These are phyloP conservation scores for Coleophora flavipennella DNA, from an alignment of 2,888 invertebrate species.

Conservation along the genomic window DNA sequence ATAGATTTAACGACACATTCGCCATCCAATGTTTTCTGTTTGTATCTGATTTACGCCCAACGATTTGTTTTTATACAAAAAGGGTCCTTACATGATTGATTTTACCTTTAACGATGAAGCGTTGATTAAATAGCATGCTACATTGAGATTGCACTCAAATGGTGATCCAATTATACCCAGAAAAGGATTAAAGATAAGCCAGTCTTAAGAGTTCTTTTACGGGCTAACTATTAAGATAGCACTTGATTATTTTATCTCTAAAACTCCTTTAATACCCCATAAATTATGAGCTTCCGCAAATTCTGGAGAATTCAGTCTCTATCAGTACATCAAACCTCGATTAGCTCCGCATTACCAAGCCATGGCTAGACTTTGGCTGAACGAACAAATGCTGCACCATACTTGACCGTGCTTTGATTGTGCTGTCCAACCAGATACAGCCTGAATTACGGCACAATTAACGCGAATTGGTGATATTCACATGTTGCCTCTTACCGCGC, in stretches of 20 bases:
- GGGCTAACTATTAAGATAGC: background rate
- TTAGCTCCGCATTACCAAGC: constrained; percentile 22
- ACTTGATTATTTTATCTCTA: background rate
- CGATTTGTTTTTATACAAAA: background rate
- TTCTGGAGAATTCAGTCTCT: constrained; percentile 15
- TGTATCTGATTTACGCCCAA: constrained; percentile 1
- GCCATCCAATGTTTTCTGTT: constrained; percentile 4
- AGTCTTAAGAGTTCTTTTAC: background rate
- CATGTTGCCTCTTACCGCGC: constrained; percentile 2
- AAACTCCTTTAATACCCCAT: background rate
- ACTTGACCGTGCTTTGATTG: constrained; percentile 23
- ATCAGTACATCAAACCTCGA: constrained; percentile 36
- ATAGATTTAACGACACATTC: constrained; percentile 1
- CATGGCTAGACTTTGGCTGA: background rate
- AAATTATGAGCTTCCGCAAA: constrained; percentile 11
- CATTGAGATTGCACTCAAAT: too few relatives aligned
- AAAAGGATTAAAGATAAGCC: background rate
- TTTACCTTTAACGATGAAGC: too few relatives aligned
- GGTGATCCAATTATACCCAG: too few relatives aligned
- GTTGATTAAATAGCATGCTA: too few relatives aligned
- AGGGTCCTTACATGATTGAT: too few relatives aligned
- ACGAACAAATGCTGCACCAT: background rate
- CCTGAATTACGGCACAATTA: constrained; percentile 31
- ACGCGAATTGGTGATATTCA: constrained; percentile 3
- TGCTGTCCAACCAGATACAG: constrained; percentile 27